These are phyloP conservation scores for Acleris holmiana DNA, from an alignment of 2,888 invertebrate species.

Conservation along the genomic window DNA sequence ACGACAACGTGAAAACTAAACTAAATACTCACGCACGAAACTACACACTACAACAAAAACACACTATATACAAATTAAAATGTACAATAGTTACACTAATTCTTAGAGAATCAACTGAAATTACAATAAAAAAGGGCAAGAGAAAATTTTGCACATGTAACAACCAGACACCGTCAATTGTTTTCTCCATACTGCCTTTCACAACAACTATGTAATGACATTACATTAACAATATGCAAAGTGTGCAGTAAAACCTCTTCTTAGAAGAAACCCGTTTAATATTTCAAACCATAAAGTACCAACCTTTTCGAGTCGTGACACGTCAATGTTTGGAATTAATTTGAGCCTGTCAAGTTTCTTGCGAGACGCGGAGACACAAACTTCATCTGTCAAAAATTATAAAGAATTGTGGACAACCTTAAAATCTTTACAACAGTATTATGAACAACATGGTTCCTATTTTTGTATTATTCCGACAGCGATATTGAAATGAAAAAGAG, in stretches of 20 bases:
- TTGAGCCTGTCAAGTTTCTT: conserved; percentile 59
- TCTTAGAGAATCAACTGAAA: no score
- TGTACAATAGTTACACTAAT: no score
- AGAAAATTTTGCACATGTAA: no score
- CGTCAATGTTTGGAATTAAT: conserved; percentile 61
- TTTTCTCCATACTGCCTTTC: no score
- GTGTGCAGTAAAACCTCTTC: not conserved
- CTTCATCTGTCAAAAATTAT: conserved; percentile 68
- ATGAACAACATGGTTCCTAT: conserved; percentile 67
- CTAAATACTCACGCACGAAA: no score
- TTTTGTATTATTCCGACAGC: conserved; percentile 63
- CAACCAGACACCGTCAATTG: no score
- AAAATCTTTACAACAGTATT: conserved; percentile 62
- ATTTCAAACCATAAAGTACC: conserved; percentile 14
- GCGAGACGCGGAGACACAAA: conserved; percentile 52
- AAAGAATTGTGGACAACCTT: conserved; percentile 63
- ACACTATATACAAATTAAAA: no score
- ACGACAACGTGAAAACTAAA: no score
- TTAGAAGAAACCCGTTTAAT: not conserved
- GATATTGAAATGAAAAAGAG: conserved; percentile 77
- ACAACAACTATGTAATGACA: no score
- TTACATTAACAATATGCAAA: not conserved
- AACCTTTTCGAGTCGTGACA: conserved; percentile 38
- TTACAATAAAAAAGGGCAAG: no score
- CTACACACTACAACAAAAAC: no score